A percentile compares a stretch with the other conserved stretches of the same genome.
These are phyloP conservation scores for Eupithecia insigniata DNA, from an alignment of 2,888 invertebrate genomes.

Conservation along the genomic window DNA sequence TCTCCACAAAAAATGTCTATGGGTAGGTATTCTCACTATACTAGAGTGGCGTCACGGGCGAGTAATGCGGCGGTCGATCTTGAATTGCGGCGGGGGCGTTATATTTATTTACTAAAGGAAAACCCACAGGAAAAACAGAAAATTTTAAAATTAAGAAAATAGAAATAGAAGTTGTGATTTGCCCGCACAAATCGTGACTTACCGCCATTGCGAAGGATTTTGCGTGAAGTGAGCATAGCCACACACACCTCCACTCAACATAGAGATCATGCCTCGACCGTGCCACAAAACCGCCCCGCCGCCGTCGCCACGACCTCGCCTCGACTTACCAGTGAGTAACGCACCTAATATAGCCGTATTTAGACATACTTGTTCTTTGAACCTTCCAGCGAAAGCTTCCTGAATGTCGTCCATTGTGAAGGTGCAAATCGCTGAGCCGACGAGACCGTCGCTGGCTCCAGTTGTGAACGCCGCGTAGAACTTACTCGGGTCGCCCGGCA, in stretches of 20 bases:
- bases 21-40: no score
- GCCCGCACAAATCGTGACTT: background rate
- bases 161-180: no score
- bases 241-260: background rate
- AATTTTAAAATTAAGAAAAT: no score
- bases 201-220: background rate
- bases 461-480: constrained; percentile 89
- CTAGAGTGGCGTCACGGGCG: background rate
- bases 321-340: background rate
- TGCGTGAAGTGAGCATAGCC: background rate
- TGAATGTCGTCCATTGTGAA: constrained; percentile 87
- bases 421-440: constrained; percentile 88
- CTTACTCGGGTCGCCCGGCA: constrained; percentile 84
- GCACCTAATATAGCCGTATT: background rate
- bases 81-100: background rate
- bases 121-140: no score
- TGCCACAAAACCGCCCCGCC: no score
- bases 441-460: constrained; percentile 86
- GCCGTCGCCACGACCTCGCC: background rate
- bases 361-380: constrained; percentile 86
- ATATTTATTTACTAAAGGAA: background rate
- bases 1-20: no score
- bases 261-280: background rate
- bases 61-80: background rate
- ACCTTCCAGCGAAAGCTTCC: constrained; percentile 86